These are phyloP conservation scores for Alethe castanea DNA, from an alignment of 2,113 vertebrate genomes.

Conservation along the genomic window DNA sequence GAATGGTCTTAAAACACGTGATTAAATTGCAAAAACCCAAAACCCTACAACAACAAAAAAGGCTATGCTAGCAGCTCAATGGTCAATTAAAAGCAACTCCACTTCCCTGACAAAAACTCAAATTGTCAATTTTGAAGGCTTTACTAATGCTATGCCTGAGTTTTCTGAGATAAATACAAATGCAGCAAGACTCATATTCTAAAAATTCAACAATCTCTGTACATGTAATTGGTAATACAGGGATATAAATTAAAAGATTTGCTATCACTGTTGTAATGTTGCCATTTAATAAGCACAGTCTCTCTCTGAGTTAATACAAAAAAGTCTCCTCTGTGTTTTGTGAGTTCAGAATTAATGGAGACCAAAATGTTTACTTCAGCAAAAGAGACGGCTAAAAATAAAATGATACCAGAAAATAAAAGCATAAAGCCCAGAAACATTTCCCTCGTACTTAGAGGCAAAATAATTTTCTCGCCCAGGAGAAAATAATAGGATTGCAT, in stretches of 20 bases:
- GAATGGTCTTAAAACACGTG: neutral
- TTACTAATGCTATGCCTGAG: neutral
- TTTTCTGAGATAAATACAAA: conserved; percentile 17
- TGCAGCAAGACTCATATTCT: conserved; percentile 5
- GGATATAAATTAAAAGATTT: conserved; percentile 27
- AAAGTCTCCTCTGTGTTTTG: neutral
- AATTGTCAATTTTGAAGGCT: neutral
- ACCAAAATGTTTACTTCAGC: conserved; percentile 24
- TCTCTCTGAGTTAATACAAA: neutral
- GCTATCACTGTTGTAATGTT: neutral
- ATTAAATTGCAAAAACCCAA: neutral
- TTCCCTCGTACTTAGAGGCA: neutral
- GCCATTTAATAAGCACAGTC: conserved; percentile 20
- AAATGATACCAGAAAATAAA: conserved; percentile 2
- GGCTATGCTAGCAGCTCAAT: neutral
- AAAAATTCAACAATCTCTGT: neutral
- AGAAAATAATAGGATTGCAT: conserved; percentile 18
- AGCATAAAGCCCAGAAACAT: neutral
- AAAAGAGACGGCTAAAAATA: conserved; percentile 35
- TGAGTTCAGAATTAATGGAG: conserved; percentile 13
- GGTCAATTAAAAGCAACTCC: neutral
- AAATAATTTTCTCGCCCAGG: conserved; percentile 6
- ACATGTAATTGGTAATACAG: neutral
- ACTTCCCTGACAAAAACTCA: neutral
- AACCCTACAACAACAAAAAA: neutral